Percentiles rank a stretch among this genome's conserved stretches.
Conservation (phyloP, 2,797 vertebrate genomes). For the Gallinago nigripennis region DNA sequence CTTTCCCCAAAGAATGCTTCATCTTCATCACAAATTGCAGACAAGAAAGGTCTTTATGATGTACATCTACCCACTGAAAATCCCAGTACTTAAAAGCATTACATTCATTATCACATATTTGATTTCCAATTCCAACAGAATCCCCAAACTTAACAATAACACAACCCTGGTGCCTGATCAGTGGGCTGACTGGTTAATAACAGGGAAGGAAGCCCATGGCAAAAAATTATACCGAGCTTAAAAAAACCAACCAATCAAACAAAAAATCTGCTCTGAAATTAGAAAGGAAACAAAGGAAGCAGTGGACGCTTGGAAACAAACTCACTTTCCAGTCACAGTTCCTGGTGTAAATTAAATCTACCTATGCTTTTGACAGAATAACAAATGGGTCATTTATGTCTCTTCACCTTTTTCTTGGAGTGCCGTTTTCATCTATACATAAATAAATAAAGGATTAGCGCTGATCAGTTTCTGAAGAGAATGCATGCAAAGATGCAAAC, state of each 20-base stretch:
- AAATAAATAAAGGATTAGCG: not conserved
- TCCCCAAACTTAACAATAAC: not conserved
- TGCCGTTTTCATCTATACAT: not conserved
- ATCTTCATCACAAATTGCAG: conserved; percentile 16
- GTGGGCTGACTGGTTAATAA: not conserved
- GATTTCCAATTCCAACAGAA: not conserved
- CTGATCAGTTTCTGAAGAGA: not conserved
- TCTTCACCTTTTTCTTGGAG: not conserved
- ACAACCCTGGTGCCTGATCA: not conserved
- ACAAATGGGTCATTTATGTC: not conserved
- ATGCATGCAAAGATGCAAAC: not conserved
- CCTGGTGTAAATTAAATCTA: not conserved
- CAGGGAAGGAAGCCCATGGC: not conserved
- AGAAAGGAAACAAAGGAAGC: not conserved
- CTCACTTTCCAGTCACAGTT: not conserved
- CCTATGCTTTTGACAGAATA: not conserved
- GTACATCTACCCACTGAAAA: not conserved
- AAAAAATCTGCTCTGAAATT: not conserved
- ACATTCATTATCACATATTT: not conserved
- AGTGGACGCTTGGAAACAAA: not conserved
- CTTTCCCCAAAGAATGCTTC: conserved; percentile 43
- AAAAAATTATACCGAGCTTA: not conserved
- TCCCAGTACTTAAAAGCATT: not conserved
- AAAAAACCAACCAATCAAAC: not conserved
- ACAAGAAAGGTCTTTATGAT: conserved; percentile 31